Evolutionary conservation across 2,797 vertebrate genomes (phyloP), one percentile per base, ranked within the genome.

Genomic region (Gymnocypris eckloni): DNA sequence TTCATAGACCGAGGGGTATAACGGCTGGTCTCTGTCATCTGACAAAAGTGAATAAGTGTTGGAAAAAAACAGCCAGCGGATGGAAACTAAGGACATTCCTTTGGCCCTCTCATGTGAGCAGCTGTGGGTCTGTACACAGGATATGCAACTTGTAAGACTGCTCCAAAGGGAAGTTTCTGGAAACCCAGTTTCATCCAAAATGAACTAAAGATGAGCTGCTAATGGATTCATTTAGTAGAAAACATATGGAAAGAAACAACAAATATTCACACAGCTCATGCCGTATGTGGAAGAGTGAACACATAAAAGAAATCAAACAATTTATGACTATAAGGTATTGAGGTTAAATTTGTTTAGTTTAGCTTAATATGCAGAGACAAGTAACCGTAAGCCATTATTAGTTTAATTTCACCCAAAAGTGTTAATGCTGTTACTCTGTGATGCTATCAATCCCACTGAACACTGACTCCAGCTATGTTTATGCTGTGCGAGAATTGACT

Each of bases 61-160:
- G 72, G 72, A 77, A 12, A 75, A 56, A 76, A 43, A 80, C 37
- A 78, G 50, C 72, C 13, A 87, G 52, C 4, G 22, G 73, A 89
- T 2, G 64, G 78, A 86, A 77, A 83, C 25, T 86, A 70, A 20
- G 56, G 41, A 83, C 85, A 82, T 87, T 88, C 75, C 54, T 72
- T 88, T 84, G 70, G 81, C 79, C 33, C 69, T 43, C 84, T 77
- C 69, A 81, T n/a, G 59, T 86, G 85, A 82, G 75, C 89, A 91
- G 90, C 87, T 90, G 88, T 82, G 73, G 81, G 85, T 82, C 75
- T 72, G 33, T 67, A 73, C 87, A 69, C 81, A 84, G 81, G 64
- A 89, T 82, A 75, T 85, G 76, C 50, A 59, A 83, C 67, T 83
- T 84, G 50, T 79, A 73, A 70, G 83, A 41, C 39, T 48, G 69